phyloP scores from a whole-genome alignment of 2,888 invertebrate genomes.

The Eilema caniola region DNA sequence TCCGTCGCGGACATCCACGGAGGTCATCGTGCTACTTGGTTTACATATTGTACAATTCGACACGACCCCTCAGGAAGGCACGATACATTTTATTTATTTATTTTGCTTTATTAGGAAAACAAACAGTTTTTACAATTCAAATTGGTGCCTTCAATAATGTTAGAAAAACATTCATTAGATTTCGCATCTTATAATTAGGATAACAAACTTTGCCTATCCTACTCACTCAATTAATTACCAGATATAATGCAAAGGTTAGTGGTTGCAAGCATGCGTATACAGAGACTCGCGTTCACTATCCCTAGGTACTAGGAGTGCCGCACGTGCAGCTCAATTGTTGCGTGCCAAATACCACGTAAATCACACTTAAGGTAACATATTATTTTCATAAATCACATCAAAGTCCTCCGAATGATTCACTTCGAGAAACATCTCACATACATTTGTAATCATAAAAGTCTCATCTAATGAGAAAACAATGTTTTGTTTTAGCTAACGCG shows the following conservation, averaged over 20 bases:
- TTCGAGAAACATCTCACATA: slow-evolving; percentile 34
- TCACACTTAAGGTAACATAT: background rate
- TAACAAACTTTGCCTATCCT: too few species aligned
- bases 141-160: too few species aligned
- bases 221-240: too few species aligned
- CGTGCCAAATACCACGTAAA: background rate
- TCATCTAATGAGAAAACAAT: slow-evolving; percentile 35
- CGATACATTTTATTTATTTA: too few species aligned
- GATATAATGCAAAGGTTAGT: too few species aligned
- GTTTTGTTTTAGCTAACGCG: slow-evolving; percentile 24
- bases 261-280: too few species aligned
- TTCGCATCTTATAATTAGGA: too few species aligned
- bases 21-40: too few species aligned
- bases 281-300: background rate
- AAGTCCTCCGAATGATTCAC: slow-evolving; percentile 37
- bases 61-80: background rate
- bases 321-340: background rate
- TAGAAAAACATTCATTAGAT: too few species aligned
- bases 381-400: slow-evolving; percentile 29
- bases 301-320: background rate
- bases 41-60: background rate
- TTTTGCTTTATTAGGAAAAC: too few species aligned
- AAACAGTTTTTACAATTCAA: too few species aligned
- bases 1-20: too few species aligned
- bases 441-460: slow-evolving; percentile 45